These are phyloP conservation scores for Coecobrya sp. DNA, from an alignment of 2,888 invertebrate genomes.

Conservation along the genomic window DNA sequence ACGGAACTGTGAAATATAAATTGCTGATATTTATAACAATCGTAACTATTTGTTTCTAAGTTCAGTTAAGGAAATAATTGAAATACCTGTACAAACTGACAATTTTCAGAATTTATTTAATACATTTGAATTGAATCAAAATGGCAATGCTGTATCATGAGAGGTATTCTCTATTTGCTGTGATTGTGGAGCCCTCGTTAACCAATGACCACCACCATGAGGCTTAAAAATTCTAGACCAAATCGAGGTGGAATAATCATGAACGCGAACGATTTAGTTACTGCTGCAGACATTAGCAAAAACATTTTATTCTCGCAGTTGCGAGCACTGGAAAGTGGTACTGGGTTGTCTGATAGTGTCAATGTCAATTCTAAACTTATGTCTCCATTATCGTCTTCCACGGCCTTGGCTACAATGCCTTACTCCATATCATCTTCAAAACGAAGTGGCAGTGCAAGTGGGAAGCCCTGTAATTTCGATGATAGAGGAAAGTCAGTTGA, in stretches of 20 bases:
- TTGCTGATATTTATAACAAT: too few species aligned
- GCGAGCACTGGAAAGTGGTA: conserved; percentile 54
- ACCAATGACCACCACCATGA: conserved; percentile 34
- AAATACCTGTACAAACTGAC: not conserved
- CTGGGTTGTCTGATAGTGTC: not conserved
- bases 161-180: not conserved
- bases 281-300: conserved; percentile 64
- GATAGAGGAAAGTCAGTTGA: conserved; percentile 27
- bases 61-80: too few species aligned
- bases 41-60: too few species aligned
- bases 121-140: not conserved
- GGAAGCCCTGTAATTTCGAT: conserved; percentile 3
- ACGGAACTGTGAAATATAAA: not conserved
- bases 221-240: conserved; percentile 77
- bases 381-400: conserved; percentile 22
- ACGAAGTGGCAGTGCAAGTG: conserved; percentile 18
- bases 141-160: not conserved
- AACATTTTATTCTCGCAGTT: conserved; percentile 79
- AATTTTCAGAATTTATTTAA: not conserved
- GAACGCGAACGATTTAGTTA: conserved; percentile 60
- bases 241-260: conserved; percentile 76
- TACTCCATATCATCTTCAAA: not conserved
- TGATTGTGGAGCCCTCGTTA: not conserved
- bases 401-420: not conserved
- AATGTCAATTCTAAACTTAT: conserved; percentile 51